Evolutionary conservation across 1,140 invertebrate species (phyloP).

Genomic region (Bombus breviceps): DNA sequence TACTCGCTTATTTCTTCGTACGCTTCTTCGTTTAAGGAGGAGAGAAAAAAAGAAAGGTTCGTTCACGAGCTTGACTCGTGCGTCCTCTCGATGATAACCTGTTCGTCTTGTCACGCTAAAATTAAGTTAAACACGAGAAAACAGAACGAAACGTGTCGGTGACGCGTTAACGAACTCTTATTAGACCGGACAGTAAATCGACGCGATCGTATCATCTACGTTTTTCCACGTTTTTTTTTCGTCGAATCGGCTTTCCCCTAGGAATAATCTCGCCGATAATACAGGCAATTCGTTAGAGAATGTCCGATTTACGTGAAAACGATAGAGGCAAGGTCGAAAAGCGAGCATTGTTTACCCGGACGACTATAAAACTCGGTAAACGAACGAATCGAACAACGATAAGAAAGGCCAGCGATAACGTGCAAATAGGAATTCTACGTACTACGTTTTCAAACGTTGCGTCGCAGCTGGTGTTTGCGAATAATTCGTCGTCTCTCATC

Average conservation of each 20-base stretch:
- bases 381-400: slow-evolving; percentile 45
- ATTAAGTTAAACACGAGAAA: background rate
- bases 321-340: background rate
- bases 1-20: background rate
- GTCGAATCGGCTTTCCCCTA: background rate
- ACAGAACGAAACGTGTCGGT: background rate
- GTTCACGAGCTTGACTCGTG: background rate
- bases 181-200: background rate
- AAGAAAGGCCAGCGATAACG: background rate
- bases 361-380: slow-evolving; percentile 16
- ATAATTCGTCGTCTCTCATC: background rate
- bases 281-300: background rate
- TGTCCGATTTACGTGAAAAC: background rate
- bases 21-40: background rate
- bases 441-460: too few relatives aligned
- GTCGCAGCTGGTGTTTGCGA: background rate
- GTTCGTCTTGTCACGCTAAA: background rate
- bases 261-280: background rate
- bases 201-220: background rate
- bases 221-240: too few relatives aligned
- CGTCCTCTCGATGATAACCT: background rate
- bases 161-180: background rate
- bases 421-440: background rate
- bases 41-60: too few relatives aligned
- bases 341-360: slow-evolving; percentile 11